Evolutionary conservation across 2,113 vertebrate genomes (phyloP), one percentile per base, ranked within the genome.

Genomic region (Verasper variegatus): DNA sequence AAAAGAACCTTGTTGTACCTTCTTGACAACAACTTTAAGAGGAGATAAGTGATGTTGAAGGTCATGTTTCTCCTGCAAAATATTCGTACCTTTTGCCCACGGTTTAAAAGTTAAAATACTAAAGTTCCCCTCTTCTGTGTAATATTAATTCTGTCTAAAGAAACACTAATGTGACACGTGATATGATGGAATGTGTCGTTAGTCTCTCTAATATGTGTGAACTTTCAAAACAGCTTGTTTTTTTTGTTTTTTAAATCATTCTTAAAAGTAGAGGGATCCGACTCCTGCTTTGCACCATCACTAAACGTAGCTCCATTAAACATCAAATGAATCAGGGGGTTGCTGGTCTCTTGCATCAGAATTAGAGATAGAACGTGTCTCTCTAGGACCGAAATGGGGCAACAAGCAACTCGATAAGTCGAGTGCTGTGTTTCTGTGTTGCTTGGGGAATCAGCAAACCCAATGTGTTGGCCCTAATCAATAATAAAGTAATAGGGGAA

Each of bases 311-410:
- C 74, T 55, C 83, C 45, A 71, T 73, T 78, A 66, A 74, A 78
- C 66, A 85, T 75, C 86, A 86, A 83, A 81, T 80, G 69, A 71
- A 67, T 82, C 1, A 52, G 51, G 57, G 68, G 74, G 73, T 91
- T 92, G 89, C 89, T 83, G 59, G 27, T 65, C 76, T 76, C 76
- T 91, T 92, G 76, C 90, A 88, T 92, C 86, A 90, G 71, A 84
- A 69, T 27, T 66, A 52, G 42, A 88, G 81, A 88, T 71, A 82
- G 76, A 81, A 74, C 8, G 18, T 82, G 11, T 56, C 74, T 86
- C 58, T 87, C 68, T 63, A 72, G 62, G 86, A 83, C 65, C 60
- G 74, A 89, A 82, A 75, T 40, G 74, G 79, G 67, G 74, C 81
- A 82, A 77, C 77, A 35, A 66, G 14, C 20, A 18, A 55, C 63